phyloP scores from a whole-genome alignment of 2,888 invertebrate genomes.

The Megamerina dolium region DNA sequence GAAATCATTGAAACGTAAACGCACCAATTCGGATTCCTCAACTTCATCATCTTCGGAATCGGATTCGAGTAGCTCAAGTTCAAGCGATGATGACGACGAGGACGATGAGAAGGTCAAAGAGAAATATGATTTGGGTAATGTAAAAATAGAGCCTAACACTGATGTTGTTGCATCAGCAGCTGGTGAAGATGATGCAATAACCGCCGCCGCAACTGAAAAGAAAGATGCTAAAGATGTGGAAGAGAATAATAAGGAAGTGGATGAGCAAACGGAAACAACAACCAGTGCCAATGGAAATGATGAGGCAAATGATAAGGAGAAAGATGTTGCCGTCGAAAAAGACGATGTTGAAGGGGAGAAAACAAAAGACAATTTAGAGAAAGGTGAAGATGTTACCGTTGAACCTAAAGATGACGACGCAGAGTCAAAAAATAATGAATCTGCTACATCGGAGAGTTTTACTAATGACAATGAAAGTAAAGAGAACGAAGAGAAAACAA shows the following conservation, averaged over 20 bases:
- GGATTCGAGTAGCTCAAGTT: constrained; percentile 38
- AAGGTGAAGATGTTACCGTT: neutral
- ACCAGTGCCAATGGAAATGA: neutral
- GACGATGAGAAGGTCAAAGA: constrained; percentile 45
- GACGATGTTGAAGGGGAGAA: constrained; percentile 22
- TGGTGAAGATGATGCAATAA: constrained; percentile 47
- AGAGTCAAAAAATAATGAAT: neutral
- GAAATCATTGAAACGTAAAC: constrained; percentile 27
- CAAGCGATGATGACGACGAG: constrained; percentile 40
- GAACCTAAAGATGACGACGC: neutral
- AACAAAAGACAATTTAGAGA: constrained; percentile 14
- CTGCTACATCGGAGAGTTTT: neutral
- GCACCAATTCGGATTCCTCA: constrained; percentile 33
- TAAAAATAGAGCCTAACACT: constrained; percentile 39
- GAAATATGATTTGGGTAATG: constrained; percentile 37
- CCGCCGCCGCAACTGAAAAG: constrained; percentile 11
- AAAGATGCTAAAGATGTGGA: constrained; percentile 16
- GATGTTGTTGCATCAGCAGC: too few species aligned
- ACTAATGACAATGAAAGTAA: constrained; percentile 10
- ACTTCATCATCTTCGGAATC: constrained; percentile 36
- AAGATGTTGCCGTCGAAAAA: constrained; percentile 6
- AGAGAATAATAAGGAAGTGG: constrained; percentile 12
- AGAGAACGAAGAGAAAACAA: constrained; percentile 4
- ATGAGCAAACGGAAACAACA: constrained; percentile 12
- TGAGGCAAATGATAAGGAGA: constrained; percentile 19